Percentiles rank a stretch among this genome's conserved stretches.
Conservation (phyloP, 2,888 invertebrate species). For the Meta bourneti region DNA sequence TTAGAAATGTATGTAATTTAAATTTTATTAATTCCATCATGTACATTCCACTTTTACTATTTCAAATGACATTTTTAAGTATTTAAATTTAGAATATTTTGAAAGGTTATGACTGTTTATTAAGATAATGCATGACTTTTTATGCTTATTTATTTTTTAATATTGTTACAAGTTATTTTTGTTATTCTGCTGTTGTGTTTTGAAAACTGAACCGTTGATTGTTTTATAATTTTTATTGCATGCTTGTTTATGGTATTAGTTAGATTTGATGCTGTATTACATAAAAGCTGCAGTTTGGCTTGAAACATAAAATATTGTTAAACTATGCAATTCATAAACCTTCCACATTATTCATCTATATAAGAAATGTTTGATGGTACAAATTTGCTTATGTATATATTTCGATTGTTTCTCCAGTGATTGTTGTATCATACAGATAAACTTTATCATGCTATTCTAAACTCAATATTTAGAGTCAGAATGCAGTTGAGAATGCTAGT, state of each 20-base stretch:
- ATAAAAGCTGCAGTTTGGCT: slow-evolving; percentile 25
- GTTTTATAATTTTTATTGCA: slow-evolving; percentile 36
- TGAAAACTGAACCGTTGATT: slow-evolving; percentile 39
- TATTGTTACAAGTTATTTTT: slow-evolving; percentile 61
- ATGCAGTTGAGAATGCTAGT: slow-evolving; percentile 40
- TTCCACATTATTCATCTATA: slow-evolving; percentile 3
- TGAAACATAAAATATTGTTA: background rate
- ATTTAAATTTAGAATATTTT: background rate
- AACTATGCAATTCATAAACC: background rate
- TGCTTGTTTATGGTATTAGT: slow-evolving; percentile 16
- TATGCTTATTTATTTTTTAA: slow-evolving; percentile 62
- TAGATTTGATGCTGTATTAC: slow-evolving; percentile 30
- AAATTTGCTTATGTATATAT: slow-evolving; percentile 36
- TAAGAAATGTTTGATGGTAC: background rate
- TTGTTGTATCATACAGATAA: background rate
- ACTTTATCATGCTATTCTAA: slow-evolving; percentile 2
- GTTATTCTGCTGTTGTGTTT: slow-evolving; percentile 42
- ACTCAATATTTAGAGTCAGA: background rate
- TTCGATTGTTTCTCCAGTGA: slow-evolving; percentile 24
- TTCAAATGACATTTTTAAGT: slow-evolving; percentile 20
- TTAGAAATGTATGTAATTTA: background rate
- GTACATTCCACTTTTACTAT: slow-evolving; percentile 4
- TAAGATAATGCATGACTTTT: slow-evolving; percentile 55
- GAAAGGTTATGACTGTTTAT: background rate
- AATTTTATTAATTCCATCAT: background rate